These are phyloP conservation scores for Metellina segmentata DNA, from an alignment of 2,888 invertebrate genomes.

Conservation along the genomic window DNA sequence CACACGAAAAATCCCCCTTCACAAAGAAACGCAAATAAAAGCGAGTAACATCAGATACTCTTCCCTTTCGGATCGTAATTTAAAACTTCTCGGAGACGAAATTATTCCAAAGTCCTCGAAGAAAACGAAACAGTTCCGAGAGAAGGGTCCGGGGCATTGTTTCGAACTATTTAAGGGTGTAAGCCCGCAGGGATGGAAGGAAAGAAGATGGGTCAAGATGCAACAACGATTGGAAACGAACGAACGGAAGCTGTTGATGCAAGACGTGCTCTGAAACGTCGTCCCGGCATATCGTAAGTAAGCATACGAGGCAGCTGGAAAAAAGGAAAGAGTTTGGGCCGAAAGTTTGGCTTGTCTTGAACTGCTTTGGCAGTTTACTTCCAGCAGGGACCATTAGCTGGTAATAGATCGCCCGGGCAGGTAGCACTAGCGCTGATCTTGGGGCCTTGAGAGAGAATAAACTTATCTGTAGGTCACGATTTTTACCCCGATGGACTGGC, in stretches of 20 bases:
- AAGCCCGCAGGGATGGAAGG: not conserved
- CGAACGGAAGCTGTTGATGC: conserved; percentile 40
- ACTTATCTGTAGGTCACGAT: conserved; percentile 8
- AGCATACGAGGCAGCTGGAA: not conserved
- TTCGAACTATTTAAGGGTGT: not conserved
- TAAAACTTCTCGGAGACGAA: not conserved
- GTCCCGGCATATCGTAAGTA: conserved; percentile 38
- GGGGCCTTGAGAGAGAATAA: not conserved
- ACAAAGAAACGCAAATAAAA: not conserved
- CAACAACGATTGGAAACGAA: conserved; percentile 26
- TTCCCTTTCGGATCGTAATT: not conserved
- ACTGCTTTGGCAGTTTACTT: conserved; percentile 47
- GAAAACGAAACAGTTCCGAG: not conserved
- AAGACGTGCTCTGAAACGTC: conserved; percentile 31
- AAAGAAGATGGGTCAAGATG: not conserved
- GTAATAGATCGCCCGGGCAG: conserved; percentile 38
- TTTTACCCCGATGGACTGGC: not conserved
- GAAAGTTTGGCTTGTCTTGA: conserved; percentile 31
- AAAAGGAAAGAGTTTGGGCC: conserved; percentile 15
- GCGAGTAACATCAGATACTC: not conserved
- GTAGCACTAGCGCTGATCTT: not conserved
- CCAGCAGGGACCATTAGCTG: conserved; percentile 28
- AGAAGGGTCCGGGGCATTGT: not conserved
- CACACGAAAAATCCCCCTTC: not conserved
- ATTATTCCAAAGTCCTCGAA: not conserved